Evolutionary conservation across 2,113 vertebrate species (phyloP).

Genomic region (Pitta sordida): DNA sequence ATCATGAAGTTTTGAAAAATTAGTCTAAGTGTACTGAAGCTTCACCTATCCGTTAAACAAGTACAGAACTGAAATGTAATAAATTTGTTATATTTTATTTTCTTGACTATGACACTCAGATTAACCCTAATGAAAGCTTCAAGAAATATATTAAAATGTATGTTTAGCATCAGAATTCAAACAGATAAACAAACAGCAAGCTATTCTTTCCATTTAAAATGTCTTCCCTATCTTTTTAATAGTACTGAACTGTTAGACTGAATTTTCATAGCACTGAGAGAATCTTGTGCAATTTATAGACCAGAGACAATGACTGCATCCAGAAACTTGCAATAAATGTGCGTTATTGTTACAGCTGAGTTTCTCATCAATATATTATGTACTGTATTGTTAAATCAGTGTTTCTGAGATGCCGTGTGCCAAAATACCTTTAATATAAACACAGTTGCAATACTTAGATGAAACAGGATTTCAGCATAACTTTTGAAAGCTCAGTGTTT

Average conservation of each 20-base stretch:
- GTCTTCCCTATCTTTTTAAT: background rate
- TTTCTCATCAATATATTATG: slow-evolving; percentile 17
- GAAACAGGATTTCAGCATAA: slow-evolving; percentile 32
- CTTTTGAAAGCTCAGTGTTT: slow-evolving; percentile 60
- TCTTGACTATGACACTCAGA: background rate
- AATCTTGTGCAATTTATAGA: slow-evolving; percentile 2
- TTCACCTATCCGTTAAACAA: background rate
- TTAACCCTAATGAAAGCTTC: background rate
- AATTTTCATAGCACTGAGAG: background rate
- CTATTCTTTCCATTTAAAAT: background rate
- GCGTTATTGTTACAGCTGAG: slow-evolving; percentile 9
- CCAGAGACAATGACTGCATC: background rate
- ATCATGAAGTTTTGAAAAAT: fast-evolving
- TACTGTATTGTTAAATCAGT: slow-evolving; percentile 30
- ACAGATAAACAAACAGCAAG: background rate
- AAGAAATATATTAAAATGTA: background rate
- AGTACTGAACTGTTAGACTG: background rate
- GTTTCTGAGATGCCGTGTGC: slow-evolving; percentile 32
- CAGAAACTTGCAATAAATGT: slow-evolving; percentile 55
- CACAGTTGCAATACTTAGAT: slow-evolving; percentile 18
- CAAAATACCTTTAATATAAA: slow-evolving; percentile 57
- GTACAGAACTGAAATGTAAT: background rate
- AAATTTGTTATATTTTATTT: background rate
- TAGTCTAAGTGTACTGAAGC: background rate
- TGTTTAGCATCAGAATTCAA: background rate